Percentiles rank a stretch among this genome's conserved stretches.
Evolutionary conservation across 2,797 vertebrate species (phyloP).

Genomic region (Enteromius afrohamiltoni): DNA sequence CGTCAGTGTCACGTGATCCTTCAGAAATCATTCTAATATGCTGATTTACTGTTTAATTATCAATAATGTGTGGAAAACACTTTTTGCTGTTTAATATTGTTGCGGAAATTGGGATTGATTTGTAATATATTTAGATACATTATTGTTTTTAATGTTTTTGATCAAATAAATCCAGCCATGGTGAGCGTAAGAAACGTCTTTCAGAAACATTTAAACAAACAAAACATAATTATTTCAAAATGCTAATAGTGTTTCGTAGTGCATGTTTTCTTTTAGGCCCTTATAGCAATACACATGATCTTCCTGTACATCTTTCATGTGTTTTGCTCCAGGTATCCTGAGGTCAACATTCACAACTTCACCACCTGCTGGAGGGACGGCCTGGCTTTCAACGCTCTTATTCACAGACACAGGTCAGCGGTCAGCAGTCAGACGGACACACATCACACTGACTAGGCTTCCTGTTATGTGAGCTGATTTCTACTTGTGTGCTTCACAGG

Average conservation of each 20-base stretch:
- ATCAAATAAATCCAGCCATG: not conserved
- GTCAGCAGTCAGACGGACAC: not conserved
- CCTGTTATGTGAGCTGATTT: not conserved
- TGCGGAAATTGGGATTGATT: not conserved
- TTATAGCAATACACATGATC: not conserved
- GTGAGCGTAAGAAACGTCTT: not conserved
- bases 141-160: not conserved
- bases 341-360: slow-evolving; percentile 98
- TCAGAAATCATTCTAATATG: not conserved
- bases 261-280: not conserved
- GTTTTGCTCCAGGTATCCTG: slow-evolving; percentile 80
- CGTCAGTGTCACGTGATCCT: not conserved
- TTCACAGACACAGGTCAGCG: slow-evolving; percentile 90
- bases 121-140: not conserved
- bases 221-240: not conserved
- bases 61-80: not conserved
- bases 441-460: not conserved
- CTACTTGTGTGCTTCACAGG: slow-evolving; percentile 67
- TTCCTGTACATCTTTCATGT: not conserved
- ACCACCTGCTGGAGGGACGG: slow-evolving; percentile 96
- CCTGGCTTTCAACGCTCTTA: slow-evolving; percentile 94
- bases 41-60: not conserved
- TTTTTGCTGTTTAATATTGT: not conserved
- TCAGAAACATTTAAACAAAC: not conserved
- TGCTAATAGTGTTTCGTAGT: not conserved